Percentiles rank a stretch among this genome's conserved stretches.
Evolutionary conservation across 2,113 vertebrate species (phyloP).

Genomic region (Tringa solitaria): DNA sequence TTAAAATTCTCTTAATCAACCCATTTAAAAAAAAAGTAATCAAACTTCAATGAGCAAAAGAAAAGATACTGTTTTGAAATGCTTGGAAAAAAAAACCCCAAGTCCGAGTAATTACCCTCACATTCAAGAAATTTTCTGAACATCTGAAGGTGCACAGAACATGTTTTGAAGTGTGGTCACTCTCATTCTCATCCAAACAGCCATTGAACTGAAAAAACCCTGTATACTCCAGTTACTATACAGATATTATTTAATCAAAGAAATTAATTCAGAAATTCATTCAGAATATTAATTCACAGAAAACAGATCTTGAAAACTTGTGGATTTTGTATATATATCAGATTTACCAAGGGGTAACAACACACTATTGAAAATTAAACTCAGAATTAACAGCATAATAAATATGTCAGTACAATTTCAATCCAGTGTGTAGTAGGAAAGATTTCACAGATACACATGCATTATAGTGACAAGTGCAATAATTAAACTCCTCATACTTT

Average conservation of each 20-base stretch:
- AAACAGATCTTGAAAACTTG: not conserved
- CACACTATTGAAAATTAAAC: not conserved
- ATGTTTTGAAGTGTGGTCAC: not conserved
- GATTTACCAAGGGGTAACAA: not conserved
- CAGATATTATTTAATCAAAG: too few relatives aligned
- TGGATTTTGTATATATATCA: rapidly evolving
- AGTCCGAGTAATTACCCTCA: not conserved
- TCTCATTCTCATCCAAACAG: not conserved
- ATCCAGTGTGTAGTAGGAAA: not conserved
- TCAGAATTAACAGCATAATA: not conserved
- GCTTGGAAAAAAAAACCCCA: not conserved
- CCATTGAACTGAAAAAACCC: not conserved
- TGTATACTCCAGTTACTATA: not conserved
- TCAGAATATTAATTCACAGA: not conserved
- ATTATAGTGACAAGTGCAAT: not conserved
- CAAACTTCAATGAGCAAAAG: not conserved
- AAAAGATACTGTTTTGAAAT: not conserved
- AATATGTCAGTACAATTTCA: not conserved
- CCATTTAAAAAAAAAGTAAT: not conserved
- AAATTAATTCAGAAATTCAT: too few relatives aligned
- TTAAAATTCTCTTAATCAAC: not conserved
- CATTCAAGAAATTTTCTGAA: not conserved
- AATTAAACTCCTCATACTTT: not conserved
- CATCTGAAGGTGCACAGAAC: not conserved
- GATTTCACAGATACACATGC: not conserved